These are phyloP conservation scores for Muntiacus reevesi DNA, from an alignment of 2,113 vertebrate species.

Conservation along the genomic window DNA sequence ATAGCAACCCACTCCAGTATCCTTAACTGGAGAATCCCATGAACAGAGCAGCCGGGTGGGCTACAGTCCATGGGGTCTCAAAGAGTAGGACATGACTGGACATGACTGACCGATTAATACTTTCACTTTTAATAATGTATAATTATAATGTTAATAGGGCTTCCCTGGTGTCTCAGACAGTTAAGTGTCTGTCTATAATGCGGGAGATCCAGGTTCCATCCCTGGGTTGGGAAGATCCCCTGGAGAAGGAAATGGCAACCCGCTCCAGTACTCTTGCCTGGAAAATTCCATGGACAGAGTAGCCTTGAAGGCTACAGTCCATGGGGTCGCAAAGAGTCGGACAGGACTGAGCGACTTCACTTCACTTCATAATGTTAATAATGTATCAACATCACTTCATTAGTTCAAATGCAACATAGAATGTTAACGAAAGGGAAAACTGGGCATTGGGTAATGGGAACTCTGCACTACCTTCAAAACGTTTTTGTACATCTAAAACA, in stretches of 20 bases:
- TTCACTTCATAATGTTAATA: neutral
- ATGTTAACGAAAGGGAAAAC: too few relatives aligned
- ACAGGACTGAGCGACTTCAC: neutral
- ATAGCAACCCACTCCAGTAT: too few relatives aligned
- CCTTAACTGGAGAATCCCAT: too few relatives aligned
- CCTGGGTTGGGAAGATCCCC: neutral
- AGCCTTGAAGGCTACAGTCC: neutral
- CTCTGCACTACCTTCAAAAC: neutral
- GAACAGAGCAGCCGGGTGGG: too few relatives aligned
- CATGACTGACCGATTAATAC: too few relatives aligned
- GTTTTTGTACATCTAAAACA: neutral
- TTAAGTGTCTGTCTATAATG: too few relatives aligned
- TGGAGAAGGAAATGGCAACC: neutral
- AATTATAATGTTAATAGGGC: too few relatives aligned
- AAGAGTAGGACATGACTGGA: too few relatives aligned
- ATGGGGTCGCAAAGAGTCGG: fast-evolving
- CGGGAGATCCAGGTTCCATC: neutral
- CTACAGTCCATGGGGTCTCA: too few relatives aligned
- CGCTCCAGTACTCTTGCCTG: neutral
- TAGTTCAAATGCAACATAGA: neutral
- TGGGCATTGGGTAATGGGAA: neutral
- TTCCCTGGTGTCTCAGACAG: too few relatives aligned
- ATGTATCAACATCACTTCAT: neutral
- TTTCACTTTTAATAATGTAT: too few relatives aligned
- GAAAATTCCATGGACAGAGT: neutral